phyloP scores from a whole-genome alignment of 2,113 vertebrate species.

The Amphiprion percula region DNA sequence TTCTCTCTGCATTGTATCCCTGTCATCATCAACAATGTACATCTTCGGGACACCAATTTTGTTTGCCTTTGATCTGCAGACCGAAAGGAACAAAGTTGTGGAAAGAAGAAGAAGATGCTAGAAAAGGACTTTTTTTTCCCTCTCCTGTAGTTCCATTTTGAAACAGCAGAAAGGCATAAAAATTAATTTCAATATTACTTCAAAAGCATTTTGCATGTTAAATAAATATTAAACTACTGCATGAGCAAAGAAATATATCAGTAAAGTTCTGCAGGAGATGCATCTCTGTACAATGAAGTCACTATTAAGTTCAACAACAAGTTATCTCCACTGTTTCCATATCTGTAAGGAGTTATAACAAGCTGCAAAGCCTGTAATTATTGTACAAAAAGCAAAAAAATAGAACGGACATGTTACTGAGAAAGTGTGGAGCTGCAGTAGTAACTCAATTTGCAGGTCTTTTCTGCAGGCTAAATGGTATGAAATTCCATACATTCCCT shows the following conservation, averaged over 20 bases:
- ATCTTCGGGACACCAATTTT: constrained; percentile 87
- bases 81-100: constrained; percentile 92
- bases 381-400: constrained; percentile 23
- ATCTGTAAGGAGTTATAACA: not conserved
- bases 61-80: constrained; percentile 93
- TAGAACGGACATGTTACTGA: constrained; percentile 13
- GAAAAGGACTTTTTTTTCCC: constrained; percentile 67
- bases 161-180: constrained; percentile 60
- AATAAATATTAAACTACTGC: not conserved
- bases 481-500: constrained; percentile 67
- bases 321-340: constrained; percentile 2
- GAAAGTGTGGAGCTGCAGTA: constrained; percentile 15
- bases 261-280: not conserved
- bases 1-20: constrained; percentile 88
- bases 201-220: not conserved
- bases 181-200: constrained; percentile 2
- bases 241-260: no score
- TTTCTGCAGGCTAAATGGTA: constrained; percentile 49
- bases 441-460: constrained; percentile 48
- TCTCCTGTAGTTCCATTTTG: not conserved
- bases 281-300: not conserved
- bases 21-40: constrained; percentile 92
- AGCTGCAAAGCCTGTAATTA: constrained; percentile 25
- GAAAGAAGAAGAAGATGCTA: constrained; percentile 82
- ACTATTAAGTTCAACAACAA: not conserved